Evolutionary conservation across 1,140 invertebrate genomes (phyloP).

Genomic region (Pseudomyrmex dendroicus): DNA sequence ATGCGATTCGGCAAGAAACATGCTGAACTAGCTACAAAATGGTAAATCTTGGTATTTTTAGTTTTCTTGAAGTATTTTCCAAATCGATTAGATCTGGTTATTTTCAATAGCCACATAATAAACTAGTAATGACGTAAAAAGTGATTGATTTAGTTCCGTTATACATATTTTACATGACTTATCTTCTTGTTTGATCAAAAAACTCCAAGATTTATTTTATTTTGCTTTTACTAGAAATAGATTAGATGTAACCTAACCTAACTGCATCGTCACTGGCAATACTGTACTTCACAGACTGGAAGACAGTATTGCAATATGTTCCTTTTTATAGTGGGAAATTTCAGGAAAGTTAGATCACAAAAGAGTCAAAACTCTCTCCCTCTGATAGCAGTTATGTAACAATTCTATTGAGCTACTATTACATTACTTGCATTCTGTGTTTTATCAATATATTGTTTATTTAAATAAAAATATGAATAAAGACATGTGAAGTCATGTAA

Average conservation of each 20-base stretch:
- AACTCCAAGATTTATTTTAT: too few species aligned
- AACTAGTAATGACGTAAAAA: neutral
- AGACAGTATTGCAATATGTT: slow-evolving; percentile 88
- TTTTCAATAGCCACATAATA: slow-evolving; percentile 8
- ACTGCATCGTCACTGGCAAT: slow-evolving; percentile 85
- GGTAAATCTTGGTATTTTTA: slow-evolving; percentile 58
- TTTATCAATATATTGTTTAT: slow-evolving; percentile 27
- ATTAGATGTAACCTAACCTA: neutral
- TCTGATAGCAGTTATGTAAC: slow-evolving; percentile 38
- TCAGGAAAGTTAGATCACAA: slow-evolving; percentile 81
- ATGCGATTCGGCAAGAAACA: slow-evolving; percentile 65
- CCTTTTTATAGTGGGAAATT: slow-evolving; percentile 92
- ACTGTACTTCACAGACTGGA: slow-evolving; percentile 92
- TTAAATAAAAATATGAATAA: slow-evolving; percentile 33
- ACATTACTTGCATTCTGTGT: slow-evolving; percentile 26
- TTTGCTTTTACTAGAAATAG: too few species aligned
- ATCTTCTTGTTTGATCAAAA: neutral
- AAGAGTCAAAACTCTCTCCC: slow-evolving; percentile 46
- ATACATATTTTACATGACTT: neutral
- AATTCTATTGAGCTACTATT: slow-evolving; percentile 44
- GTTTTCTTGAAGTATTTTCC: neutral
- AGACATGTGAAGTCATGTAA: neutral
- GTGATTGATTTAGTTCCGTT: neutral
- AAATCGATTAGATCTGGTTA: slow-evolving; percentile 9
- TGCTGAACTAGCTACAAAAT: slow-evolving; percentile 64